Evolutionary conservation across 2,113 vertebrate species (phyloP).

Genomic region (Probosciger aterrimus): DNA sequence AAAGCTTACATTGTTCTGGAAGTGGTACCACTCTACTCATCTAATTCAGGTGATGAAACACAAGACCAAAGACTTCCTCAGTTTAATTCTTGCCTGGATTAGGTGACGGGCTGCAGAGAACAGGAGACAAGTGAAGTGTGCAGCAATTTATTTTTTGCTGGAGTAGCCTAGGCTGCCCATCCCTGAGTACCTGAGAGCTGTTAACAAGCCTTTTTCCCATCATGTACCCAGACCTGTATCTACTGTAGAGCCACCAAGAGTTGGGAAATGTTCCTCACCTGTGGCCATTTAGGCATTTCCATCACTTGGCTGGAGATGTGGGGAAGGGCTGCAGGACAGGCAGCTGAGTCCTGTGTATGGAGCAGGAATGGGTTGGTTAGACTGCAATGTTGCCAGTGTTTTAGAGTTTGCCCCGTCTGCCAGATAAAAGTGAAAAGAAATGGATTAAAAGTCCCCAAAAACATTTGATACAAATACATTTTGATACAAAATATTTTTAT

Average conservation of each 20-base stretch:
- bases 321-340: not conserved
- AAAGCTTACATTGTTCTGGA: not conserved
- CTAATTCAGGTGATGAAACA: not conserved
- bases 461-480: not conserved
- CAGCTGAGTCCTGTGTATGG: not conserved
- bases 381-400: not conserved
- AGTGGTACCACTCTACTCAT: not conserved
- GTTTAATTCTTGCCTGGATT: not conserved
- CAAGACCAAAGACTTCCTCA: not conserved
- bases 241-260: not conserved
- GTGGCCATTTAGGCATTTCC: not conserved
- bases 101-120: not conserved
- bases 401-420: not conserved
- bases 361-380: not conserved
- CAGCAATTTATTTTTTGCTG: not conserved
- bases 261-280: not conserved
- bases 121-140: not conserved
- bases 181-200: not conserved
- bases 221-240: not conserved
- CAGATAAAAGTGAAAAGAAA: not conserved
- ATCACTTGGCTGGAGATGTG: not conserved
- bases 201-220: not conserved
- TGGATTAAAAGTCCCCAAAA: not conserved
- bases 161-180: not conserved
- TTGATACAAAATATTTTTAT: not conserved